Evolutionary conservation across 2,113 vertebrate genomes (phyloP).

Genomic region (Irena cyanogastra): DNA sequence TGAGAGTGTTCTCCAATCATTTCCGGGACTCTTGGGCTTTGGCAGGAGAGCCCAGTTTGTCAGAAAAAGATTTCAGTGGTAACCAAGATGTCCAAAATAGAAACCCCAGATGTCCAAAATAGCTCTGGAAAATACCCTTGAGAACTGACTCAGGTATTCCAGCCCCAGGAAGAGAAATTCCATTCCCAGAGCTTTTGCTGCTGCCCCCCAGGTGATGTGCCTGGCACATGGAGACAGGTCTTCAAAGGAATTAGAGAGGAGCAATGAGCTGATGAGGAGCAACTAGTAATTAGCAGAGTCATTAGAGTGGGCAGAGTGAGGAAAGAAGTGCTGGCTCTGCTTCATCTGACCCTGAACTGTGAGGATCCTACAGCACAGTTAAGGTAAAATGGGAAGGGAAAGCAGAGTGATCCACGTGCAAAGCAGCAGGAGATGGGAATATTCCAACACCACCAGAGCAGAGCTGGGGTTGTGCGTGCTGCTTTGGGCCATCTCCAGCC

Average conservation of each 20-base stretch:
- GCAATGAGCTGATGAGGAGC: background rate
- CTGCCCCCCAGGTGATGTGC: background rate
- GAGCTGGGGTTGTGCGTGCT: background rate
- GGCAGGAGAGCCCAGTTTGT: background rate
- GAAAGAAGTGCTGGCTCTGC: background rate
- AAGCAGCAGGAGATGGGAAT: background rate
- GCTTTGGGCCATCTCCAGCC: background rate
- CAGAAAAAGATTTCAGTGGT: background rate
- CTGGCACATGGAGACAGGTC: background rate
- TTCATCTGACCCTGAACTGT: background rate
- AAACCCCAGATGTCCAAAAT: background rate
- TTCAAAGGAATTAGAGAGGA: background rate
- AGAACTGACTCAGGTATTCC: background rate
- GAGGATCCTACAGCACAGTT: background rate
- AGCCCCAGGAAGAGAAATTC: background rate
- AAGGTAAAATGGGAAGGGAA: background rate
- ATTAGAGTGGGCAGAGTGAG: background rate
- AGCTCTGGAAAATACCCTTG: background rate
- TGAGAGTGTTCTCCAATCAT: background rate
- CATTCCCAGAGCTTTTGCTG: background rate
- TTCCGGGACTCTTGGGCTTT: background rate
- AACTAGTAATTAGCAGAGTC: background rate
- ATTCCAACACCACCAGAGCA: background rate
- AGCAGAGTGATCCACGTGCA: background rate
- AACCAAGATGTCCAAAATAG: background rate